Conservation (phyloP, 2,797 vertebrate species). For the Luscinia luscinia region DNA sequence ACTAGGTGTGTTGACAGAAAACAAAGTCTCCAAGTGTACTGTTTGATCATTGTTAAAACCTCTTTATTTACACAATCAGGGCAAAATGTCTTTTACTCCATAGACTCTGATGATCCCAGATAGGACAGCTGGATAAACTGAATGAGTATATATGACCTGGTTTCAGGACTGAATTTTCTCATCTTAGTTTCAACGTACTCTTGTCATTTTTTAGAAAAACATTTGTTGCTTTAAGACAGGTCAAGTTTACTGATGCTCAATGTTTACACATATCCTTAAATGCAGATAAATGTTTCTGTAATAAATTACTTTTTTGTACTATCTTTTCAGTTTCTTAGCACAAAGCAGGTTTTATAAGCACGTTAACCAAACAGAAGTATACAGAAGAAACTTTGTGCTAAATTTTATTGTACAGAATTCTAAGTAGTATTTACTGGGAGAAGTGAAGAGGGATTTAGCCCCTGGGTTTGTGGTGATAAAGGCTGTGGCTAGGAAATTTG, state of each 20-base stretch:
- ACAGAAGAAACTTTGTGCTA: not conserved
- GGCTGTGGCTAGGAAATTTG: conserved; percentile 47
- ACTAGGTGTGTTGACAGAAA: not conserved
- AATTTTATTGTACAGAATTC: not conserved
- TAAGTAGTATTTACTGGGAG: not conserved
- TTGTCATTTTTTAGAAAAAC: not conserved
- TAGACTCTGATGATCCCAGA: not conserved
- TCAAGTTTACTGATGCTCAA: not conserved
- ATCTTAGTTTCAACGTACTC: not conserved
- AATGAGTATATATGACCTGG: not conserved
- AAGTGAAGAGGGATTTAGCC: not conserved
- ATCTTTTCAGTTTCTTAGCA: not conserved
- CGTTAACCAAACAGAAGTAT: not conserved
- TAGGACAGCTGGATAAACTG: not conserved
- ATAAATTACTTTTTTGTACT: not conserved
- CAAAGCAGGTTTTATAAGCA: not conserved
- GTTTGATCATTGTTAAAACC: not conserved
- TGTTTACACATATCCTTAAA: not conserved
- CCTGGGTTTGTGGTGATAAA: conserved; percentile 7
- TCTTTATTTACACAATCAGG: not conserved
- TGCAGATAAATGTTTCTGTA: not conserved
- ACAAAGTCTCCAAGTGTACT: not conserved
- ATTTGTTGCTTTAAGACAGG: not conserved
- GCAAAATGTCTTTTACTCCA: not conserved
- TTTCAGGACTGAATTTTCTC: not conserved